These are phyloP conservation scores for Heterodera filipjevi DNA, from an alignment of 2,888 invertebrate genomes.

Conservation along the genomic window DNA sequence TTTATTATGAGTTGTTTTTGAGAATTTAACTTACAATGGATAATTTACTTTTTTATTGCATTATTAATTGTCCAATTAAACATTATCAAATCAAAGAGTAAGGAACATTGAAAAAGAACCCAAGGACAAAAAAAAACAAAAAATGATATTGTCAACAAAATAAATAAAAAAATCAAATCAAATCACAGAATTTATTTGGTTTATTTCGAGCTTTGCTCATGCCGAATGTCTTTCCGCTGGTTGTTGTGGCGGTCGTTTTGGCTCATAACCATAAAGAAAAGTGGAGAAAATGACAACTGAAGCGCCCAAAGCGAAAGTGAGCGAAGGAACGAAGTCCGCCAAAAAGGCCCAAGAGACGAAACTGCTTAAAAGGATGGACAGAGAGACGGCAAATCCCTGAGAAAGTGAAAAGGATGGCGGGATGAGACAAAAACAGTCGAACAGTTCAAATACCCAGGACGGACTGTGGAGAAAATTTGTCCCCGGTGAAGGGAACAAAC, in stretches of 20 bases:
- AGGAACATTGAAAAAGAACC: neutral
- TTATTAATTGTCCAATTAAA: too few relatives aligned
- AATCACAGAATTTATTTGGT: neutral
- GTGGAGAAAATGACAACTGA: constrained; percentile 68
- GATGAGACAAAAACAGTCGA: too few relatives aligned
- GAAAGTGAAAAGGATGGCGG: too few relatives aligned
- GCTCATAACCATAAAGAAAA: constrained; percentile 67
- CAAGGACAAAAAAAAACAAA: neutral
- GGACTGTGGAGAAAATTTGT: too few relatives aligned
- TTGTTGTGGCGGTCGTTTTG: constrained; percentile 28
- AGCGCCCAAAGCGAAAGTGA: constrained; percentile 68
- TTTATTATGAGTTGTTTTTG: too few relatives aligned
- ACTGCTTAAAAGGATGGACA: constrained; percentile 70
- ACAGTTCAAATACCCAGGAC: too few relatives aligned
- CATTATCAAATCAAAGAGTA: too few relatives aligned
- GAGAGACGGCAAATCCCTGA: constrained; percentile 70
- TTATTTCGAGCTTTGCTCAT: neutral
- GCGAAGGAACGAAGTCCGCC: constrained; percentile 67
- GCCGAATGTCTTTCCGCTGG: neutral
- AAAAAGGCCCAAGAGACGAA: constrained; percentile 68
- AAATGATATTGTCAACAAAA: neutral
- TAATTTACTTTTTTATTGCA: too few relatives aligned
- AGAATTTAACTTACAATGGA: too few relatives aligned
- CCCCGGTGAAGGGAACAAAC: too few relatives aligned
- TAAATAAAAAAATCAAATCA: neutral